phyloP scores from a whole-genome alignment of 1,140 invertebrate species.

The Akabosia matsudoensis region DNA sequence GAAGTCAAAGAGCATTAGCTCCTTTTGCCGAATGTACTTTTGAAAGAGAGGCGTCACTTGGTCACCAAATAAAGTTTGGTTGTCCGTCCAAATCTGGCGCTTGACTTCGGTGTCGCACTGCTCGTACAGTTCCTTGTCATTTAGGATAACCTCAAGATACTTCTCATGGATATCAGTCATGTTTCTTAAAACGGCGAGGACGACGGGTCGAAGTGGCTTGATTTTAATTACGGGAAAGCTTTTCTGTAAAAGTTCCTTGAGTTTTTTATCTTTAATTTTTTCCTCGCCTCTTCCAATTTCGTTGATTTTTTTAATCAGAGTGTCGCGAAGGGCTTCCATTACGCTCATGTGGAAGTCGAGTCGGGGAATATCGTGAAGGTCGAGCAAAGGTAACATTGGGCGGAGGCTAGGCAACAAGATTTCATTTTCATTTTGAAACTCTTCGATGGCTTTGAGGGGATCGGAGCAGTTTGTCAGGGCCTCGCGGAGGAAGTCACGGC shows the following conservation, averaged over 20 bases:
- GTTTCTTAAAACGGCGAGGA: constrained; percentile 87
- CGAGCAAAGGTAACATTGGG: constrained; percentile 89
- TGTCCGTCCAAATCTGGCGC: constrained; percentile 96
- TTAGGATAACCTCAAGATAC: constrained; percentile 54
- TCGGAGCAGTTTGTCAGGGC: constrained; percentile 92
- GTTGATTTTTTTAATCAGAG: constrained; percentile 80
- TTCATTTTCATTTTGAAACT: constrained; percentile 93
- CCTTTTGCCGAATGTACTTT: constrained; percentile 90
- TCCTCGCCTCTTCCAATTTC: constrained; percentile 75
- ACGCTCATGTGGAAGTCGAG: constrained; percentile 93
- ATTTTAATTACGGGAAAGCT: constrained; percentile 91
- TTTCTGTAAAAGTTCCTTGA: constrained; percentile 86
- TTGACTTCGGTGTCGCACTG: constrained; percentile 96
- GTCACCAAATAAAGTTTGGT: constrained; percentile 93
- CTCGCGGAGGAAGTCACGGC: constrained; percentile 81
- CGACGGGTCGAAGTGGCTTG: constrained; percentile 87
- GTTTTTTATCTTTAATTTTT: constrained; percentile 74
- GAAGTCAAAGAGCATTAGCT: constrained; percentile 85
- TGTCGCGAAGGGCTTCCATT: constrained; percentile 80
- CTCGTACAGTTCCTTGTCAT: constrained; percentile 87
- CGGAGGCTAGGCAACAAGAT: constrained; percentile 86
- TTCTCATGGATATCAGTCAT: constrained; percentile 85
- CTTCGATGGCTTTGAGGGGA: constrained; percentile 92
- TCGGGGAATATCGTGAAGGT: constrained; percentile 85
- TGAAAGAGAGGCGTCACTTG: constrained; percentile 92